Conservation (phyloP, 2,113 vertebrate species). For the Formicarius rufipectus region DNA sequence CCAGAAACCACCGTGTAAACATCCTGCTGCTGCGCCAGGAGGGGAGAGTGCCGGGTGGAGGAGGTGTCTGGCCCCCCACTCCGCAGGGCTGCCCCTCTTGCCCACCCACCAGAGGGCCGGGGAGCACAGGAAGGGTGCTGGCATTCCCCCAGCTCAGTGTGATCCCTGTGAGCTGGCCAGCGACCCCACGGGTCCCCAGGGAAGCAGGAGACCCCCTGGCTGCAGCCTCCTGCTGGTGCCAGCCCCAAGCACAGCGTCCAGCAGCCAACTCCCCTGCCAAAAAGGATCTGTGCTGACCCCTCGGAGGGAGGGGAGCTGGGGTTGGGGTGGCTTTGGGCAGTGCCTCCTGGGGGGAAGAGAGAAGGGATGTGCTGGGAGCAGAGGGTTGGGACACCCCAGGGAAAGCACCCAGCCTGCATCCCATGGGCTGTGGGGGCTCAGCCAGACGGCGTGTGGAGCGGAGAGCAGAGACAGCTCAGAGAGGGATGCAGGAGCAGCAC, state of each 20-base stretch:
- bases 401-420: not conserved
- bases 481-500: not conserved
- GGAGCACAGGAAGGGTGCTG: not conserved
- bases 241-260: rapidly evolving
- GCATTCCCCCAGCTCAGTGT: not conserved
- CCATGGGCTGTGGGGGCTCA: rapidly evolving
- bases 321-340: rapidly evolving
- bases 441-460: rapidly evolving
- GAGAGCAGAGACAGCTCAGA: not conserved
- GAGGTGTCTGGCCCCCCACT: not conserved
- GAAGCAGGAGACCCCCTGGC: no score
- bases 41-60: not conserved
- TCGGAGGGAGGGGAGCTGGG: not conserved
- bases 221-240: not conserved
- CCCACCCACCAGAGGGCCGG: rapidly evolving
- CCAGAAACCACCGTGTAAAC: conserved; percentile 33
- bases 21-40: not conserved
- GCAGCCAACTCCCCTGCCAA: not conserved
- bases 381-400: not conserved
- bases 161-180: not conserved
- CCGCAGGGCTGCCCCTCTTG: not conserved
- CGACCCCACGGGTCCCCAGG: not conserved
- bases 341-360: not conserved
- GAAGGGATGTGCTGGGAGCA: not conserved
- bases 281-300: not conserved